Conservation (phyloP, 2,113 vertebrate genomes). For the Sturnus vulgaris region DNA sequence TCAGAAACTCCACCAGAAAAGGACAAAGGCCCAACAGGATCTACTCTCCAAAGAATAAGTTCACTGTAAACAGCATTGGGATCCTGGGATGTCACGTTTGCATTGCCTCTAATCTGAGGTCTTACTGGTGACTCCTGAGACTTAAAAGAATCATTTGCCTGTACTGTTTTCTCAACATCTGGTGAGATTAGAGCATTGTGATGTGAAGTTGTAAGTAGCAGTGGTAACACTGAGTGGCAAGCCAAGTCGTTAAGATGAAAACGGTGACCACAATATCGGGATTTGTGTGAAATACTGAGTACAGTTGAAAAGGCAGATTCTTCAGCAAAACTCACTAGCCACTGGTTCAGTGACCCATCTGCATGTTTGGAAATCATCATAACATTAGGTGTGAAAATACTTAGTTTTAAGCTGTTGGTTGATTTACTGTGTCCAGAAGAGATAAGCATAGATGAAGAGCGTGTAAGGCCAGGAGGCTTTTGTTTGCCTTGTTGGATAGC, state of each 20-base stretch:
- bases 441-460: slow-evolving; percentile 87
- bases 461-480: slow-evolving; percentile 80
- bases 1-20: slow-evolving; percentile 96
- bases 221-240: slow-evolving; percentile 93
- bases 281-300: slow-evolving; percentile 96
- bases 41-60: slow-evolving; percentile 97
- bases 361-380: slow-evolving; percentile 98
- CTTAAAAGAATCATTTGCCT: slow-evolving; percentile 10
- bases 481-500: slow-evolving; percentile 94
- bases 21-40: slow-evolving; percentile 95
- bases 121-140: slow-evolving; percentile 45
- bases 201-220: slow-evolving; percentile 95
- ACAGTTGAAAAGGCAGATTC: slow-evolving; percentile 97
- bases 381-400: slow-evolving; percentile 96
- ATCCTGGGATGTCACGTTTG: slow-evolving; percentile 79
- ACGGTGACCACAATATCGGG: slow-evolving; percentile 95
- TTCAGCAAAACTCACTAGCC: slow-evolving; percentile 95
- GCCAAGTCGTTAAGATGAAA: slow-evolving; percentile 98
- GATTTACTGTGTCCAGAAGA: slow-evolving; percentile 81
- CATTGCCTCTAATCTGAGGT: slow-evolving; percentile 63
- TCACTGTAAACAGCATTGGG: slow-evolving; percentile 93
- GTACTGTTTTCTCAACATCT: slow-evolving; percentile 64
- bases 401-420: slow-evolving; percentile 85
- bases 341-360: slow-evolving; percentile 96
- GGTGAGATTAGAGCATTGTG: slow-evolving; percentile 89